Conservation (phyloP, 2,888 invertebrate genomes). For the Drosophila meridionalis region DNA sequence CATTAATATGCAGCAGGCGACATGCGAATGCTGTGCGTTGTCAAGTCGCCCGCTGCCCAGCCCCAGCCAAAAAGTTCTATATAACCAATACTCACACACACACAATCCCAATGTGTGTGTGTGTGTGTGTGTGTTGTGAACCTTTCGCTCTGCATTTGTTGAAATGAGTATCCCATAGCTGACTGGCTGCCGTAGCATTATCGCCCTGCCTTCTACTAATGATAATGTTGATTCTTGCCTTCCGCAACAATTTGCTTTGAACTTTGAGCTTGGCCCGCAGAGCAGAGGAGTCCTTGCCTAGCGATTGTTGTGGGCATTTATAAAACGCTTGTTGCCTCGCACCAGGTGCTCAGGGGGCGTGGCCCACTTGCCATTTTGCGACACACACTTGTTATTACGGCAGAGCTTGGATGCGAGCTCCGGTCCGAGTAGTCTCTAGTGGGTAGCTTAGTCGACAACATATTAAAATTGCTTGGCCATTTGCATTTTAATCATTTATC, state of each 20-base stretch:
- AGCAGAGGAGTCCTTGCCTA: neutral
- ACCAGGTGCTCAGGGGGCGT: slow-evolving; percentile 47
- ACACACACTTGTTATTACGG: slow-evolving; percentile 2
- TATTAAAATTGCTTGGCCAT: neutral
- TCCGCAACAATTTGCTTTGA: slow-evolving; percentile 82
- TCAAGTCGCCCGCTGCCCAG: slow-evolving; percentile 36
- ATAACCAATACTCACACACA: slow-evolving; percentile 28
- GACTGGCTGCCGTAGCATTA: slow-evolving; percentile 35
- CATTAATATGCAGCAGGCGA: slow-evolving; percentile 77
- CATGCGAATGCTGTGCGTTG: slow-evolving; percentile 64
- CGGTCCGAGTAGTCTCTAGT: neutral
- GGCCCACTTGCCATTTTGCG: slow-evolving; percentile 7
- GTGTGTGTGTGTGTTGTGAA: slow-evolving; percentile 30
- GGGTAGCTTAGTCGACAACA: neutral
- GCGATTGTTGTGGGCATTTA: slow-evolving; percentile 46
- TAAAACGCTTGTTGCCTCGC: slow-evolving; percentile 53
- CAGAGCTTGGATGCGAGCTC: neutral
- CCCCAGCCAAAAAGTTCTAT: slow-evolving; percentile 11
- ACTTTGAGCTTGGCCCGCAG: slow-evolving; percentile 42
- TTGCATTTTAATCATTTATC: neutral
- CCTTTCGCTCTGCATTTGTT: slow-evolving; percentile 57
- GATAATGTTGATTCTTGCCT: slow-evolving; percentile 80
- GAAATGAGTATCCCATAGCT: slow-evolving; percentile 64
- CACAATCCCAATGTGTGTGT: slow-evolving; percentile 24
- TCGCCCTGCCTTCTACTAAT: slow-evolving; percentile 57